Conservation (phyloP, 2,113 vertebrate species). For the Nothocercus nigrocapillus region DNA sequence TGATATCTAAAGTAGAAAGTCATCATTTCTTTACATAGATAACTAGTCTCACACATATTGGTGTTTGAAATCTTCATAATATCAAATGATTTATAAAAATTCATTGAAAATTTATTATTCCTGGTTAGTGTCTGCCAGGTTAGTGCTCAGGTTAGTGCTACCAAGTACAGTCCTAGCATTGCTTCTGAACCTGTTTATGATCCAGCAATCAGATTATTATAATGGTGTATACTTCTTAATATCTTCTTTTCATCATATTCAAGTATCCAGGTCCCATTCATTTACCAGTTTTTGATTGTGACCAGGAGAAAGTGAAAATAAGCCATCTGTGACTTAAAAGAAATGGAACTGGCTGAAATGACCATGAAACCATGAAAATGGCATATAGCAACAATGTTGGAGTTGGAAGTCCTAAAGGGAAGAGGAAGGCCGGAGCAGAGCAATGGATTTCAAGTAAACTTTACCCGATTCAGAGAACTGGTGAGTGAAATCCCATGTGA, state of each 20-base stretch:
- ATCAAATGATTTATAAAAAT: not conserved
- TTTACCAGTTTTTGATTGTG: not conserved
- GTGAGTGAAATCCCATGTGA: not conserved
- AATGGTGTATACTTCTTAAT: not conserved
- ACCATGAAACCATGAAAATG: not conserved
- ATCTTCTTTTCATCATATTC: conserved; percentile 8
- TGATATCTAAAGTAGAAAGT: not conserved
- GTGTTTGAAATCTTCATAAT: not conserved
- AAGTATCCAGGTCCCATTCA: not conserved
- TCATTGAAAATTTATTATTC: not conserved
- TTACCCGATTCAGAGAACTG: not conserved
- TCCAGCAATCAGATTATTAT: not conserved
- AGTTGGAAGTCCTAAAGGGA: not conserved
- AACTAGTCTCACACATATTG: not conserved
- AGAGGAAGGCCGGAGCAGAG: not conserved
- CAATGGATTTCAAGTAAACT: not conserved
- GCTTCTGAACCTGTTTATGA: not conserved
- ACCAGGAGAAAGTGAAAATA: not conserved
- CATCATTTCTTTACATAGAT: not conserved
- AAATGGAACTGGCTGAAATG: not conserved
- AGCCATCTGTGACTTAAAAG: not conserved
- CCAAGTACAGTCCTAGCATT: not conserved
- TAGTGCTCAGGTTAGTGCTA: not conserved
- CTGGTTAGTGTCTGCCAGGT: not conserved
- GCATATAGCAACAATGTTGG: not conserved